Conservation (phyloP, 2,888 invertebrate species). For the Polydrusus cervinus region DNA sequence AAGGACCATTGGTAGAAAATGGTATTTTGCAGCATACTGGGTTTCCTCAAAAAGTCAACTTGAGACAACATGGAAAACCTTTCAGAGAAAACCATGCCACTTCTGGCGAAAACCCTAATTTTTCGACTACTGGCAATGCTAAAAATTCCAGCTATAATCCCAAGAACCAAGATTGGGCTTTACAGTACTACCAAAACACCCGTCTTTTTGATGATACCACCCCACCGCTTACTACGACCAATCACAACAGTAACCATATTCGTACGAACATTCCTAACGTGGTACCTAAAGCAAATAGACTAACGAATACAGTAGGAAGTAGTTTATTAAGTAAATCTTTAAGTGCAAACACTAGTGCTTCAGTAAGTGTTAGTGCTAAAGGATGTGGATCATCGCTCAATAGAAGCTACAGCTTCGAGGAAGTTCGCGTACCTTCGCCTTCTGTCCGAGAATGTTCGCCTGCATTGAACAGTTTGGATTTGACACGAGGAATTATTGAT, state of each 20-base stretch:
- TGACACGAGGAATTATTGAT: constrained; percentile 61
- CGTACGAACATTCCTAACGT: constrained; percentile 19
- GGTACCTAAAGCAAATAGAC: constrained; percentile 11
- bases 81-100: background rate
- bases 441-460: constrained; percentile 56
- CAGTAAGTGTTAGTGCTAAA: constrained; percentile 36
- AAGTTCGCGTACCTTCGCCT: constrained; percentile 57
- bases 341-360: constrained; percentile 27
- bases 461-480: constrained; percentile 61
- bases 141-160: constrained; percentile 13
- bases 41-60: background rate
- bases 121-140: background rate
- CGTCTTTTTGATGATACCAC: constrained; percentile 37
- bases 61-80: too few relatives aligned
- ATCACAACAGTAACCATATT: background rate
- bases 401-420: constrained; percentile 59
- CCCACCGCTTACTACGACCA: constrained; percentile 15
- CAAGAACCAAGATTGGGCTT: constrained; percentile 27
- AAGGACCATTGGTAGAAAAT: constrained; percentile 3
- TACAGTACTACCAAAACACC: constrained; percentile 47
- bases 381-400: constrained; percentile 41
- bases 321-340: background rate
- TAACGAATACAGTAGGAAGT: background rate
- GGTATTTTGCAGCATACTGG: background rate
- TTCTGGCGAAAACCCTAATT: background rate